Percentiles rank a stretch among this genome's conserved stretches.
These are phyloP conservation scores for Scaptomyza polygonia DNA, from an alignment of 2,888 invertebrate species.

Conservation along the genomic window DNA sequence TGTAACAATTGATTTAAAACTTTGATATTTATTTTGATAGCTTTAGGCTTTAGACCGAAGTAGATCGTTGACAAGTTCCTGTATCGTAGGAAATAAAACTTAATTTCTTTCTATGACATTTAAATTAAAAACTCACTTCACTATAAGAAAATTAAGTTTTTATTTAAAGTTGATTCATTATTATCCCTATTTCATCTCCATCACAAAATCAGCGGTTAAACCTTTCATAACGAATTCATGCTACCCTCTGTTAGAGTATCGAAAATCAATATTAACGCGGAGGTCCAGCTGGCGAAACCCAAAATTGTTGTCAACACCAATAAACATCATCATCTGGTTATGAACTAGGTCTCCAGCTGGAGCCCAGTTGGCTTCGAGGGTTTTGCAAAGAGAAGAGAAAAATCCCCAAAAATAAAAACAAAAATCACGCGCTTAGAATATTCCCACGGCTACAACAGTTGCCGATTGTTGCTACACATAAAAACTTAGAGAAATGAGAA, in stretches of 20 bases:
- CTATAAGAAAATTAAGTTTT: no score
- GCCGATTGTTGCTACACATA: slow-evolving; percentile 60
- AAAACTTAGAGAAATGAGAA: slow-evolving; percentile 51
- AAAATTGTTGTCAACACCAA: slow-evolving; percentile 76
- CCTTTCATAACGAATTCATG: background rate
- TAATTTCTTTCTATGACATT: no score
- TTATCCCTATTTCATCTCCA: no score
- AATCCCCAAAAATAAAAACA: slow-evolving; percentile 6
- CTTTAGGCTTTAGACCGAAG: no score
- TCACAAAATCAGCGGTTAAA: background rate
- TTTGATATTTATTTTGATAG: no score
- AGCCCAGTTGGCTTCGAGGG: slow-evolving; percentile 19
- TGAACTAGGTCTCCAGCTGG: slow-evolving; percentile 23
- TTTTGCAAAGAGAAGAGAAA: slow-evolving; percentile 2
- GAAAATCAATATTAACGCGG: slow-evolving; percentile 5
- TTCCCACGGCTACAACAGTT: slow-evolving; percentile 65
- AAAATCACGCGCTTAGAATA: slow-evolving; percentile 52
- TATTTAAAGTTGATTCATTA: no score
- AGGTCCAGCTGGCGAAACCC: slow-evolving; percentile 26
- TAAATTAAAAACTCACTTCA: no score
- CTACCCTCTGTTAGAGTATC: background rate
- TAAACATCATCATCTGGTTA: slow-evolving; percentile 69
- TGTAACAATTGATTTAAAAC: background rate
- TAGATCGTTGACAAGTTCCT: no score
- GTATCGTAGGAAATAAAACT: no score